Conservation (phyloP, 35 echinoderm and acorn worm species). For the Antedon bifida region DNA sequence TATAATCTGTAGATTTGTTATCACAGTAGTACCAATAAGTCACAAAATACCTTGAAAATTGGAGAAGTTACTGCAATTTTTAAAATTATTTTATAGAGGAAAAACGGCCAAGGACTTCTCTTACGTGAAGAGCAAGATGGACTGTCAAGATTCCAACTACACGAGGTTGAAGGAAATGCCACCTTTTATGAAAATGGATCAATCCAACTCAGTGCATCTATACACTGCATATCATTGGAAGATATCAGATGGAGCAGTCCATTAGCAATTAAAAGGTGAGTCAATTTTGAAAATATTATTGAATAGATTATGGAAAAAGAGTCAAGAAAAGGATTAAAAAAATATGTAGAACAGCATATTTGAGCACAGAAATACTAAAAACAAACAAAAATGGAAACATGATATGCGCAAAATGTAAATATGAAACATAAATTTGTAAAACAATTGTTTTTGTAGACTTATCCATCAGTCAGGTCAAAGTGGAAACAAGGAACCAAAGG, state of each 20-base stretch:
- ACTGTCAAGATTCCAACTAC: conserved; percentile 70
- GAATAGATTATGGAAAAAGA: neutral
- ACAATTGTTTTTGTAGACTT: neutral
- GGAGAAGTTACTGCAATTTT: too few relatives aligned
- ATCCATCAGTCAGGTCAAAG: neutral
- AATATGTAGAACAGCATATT: neutral
- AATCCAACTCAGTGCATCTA: conserved; percentile 27
- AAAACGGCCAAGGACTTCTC: conserved; percentile 34
- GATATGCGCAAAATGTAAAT: too few relatives aligned
- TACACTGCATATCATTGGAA: conserved; percentile 61
- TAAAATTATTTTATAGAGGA: conserved; percentile 22
- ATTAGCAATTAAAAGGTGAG: conserved; percentile 86
- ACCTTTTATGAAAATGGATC: conserved; percentile 51
- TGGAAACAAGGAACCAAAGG: neutral
- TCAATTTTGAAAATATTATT: neutral
- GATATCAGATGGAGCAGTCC: conserved; percentile 92
- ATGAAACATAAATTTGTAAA: too few relatives aligned
- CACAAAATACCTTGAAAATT: too few relatives aligned
- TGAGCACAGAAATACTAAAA: neutral
- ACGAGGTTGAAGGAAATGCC: conserved; percentile 49
- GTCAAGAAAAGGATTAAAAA: neutral
- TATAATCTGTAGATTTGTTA: too few relatives aligned
- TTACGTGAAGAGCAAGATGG: conserved; percentile 64
- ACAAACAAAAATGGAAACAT: too few relatives aligned
- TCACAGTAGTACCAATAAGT: too few relatives aligned